phyloP scores from a whole-genome alignment of 2,888 invertebrate species.

The Hypselothyrea guttata region DNA sequence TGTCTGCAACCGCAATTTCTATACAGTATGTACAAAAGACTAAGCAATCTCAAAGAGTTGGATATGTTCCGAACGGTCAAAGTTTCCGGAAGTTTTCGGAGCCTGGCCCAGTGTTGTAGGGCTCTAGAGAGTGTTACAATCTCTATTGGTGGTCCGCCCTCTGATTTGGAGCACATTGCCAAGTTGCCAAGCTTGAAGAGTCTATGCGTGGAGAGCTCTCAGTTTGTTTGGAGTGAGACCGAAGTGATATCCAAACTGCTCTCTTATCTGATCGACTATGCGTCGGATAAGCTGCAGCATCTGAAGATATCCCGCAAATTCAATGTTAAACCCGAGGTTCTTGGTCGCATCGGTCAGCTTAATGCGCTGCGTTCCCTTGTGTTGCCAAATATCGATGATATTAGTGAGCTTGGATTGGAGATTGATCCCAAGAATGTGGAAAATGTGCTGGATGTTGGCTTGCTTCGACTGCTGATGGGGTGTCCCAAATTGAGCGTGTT shows the following conservation, averaged over 20 bases:
- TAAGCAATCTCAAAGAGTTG: conserved; percentile 29
- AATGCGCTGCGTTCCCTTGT: too few relatives aligned
- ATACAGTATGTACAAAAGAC: neutral
- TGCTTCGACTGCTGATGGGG: conserved; percentile 29
- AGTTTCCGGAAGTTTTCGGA: too few relatives aligned
- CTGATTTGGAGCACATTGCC: conserved; percentile 37
- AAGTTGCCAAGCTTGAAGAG: conserved; percentile 44
- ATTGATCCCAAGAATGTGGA: too few relatives aligned
- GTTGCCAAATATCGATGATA: too few relatives aligned
- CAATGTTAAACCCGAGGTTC: too few relatives aligned
- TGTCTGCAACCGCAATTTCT: neutral
- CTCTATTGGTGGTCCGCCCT: neutral
- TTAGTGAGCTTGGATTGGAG: too few relatives aligned
- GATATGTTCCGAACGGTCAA: too few relatives aligned
- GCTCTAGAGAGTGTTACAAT: conserved; percentile 32
- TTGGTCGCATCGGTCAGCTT: too few relatives aligned
- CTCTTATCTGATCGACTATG: conserved; percentile 23
- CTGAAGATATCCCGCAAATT: neutral
- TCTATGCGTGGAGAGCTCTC: conserved; percentile 12
- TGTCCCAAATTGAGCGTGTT: conserved; percentile 38
- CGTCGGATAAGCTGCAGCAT: too few relatives aligned
- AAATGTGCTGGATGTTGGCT: conserved; percentile 10
- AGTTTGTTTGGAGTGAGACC: neutral
- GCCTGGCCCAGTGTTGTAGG: neutral
- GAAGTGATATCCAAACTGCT: conserved; percentile 17